Percentiles rank a stretch among this genome's conserved stretches.
phyloP scores from a whole-genome alignment of 2,113 vertebrate species.

The Solea solea region DNA sequence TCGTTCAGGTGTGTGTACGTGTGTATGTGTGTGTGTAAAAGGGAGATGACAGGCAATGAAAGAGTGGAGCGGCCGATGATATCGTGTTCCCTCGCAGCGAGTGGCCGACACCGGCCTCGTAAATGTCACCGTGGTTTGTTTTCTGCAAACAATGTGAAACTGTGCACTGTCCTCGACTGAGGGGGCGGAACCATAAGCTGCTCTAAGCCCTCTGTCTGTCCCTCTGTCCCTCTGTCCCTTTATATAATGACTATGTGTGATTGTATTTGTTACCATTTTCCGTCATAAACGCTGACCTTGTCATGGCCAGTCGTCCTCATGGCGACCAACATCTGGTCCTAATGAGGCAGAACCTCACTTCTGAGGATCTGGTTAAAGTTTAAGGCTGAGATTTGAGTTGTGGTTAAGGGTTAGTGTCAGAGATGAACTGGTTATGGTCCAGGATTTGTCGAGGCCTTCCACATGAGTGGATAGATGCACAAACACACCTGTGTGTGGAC shows the following conservation, averaged over 20 bases:
- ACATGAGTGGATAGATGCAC: too few relatives aligned
- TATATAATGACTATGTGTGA: conserved; percentile 4
- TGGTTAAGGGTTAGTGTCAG: too few relatives aligned
- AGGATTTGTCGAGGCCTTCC: too few relatives aligned
- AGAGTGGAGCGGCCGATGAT: conserved; percentile 51
- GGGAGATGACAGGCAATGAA: conserved; percentile 27
- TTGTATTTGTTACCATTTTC: too few relatives aligned
- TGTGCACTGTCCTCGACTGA: conserved; percentile 34
- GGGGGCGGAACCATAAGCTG: conserved; percentile 47
- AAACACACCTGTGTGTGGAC: too few relatives aligned
- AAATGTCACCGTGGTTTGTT: conserved; percentile 81
- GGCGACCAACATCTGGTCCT: too few relatives aligned
- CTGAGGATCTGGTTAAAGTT: too few relatives aligned
- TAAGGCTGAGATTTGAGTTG: too few relatives aligned
- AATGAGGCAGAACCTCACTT: too few relatives aligned
- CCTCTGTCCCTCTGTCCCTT: conserved; percentile 55
- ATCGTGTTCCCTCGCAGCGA: conserved; percentile 65
- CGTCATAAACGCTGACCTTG: too few relatives aligned
- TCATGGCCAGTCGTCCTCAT: too few relatives aligned
- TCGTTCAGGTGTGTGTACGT: conserved; percentile 23
- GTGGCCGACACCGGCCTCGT: conserved; percentile 30
- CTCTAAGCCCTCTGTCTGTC: conserved; percentile 66
- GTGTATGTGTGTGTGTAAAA: background rate
- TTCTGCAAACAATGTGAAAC: conserved; percentile 76
- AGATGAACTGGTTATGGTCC: too few relatives aligned